Percentiles rank a stretch among this genome's conserved stretches.
Evolutionary conservation across 2,113 vertebrate species (phyloP).

Genomic region (Chrysemys picta): DNA sequence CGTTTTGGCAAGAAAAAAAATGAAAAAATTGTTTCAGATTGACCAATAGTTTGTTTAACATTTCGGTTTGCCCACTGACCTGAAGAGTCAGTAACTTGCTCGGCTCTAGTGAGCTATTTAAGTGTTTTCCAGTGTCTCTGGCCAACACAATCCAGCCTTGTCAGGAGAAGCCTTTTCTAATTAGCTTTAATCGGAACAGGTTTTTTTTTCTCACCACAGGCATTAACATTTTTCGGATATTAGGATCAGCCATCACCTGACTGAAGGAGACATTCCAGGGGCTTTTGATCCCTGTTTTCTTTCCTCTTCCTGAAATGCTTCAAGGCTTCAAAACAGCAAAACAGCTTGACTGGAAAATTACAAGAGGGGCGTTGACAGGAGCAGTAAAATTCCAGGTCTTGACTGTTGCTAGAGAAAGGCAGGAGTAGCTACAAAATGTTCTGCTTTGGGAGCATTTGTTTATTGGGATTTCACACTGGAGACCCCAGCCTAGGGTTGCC

Average conservation of each 20-base stretch:
- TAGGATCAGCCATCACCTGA: not conserved
- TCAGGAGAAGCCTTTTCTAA: not conserved
- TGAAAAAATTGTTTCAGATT: not conserved
- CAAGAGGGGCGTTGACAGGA: not conserved
- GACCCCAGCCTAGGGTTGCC: not conserved
- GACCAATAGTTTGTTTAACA: too few relatives aligned
- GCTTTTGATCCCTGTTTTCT: not conserved
- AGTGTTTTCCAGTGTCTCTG: accelerated
- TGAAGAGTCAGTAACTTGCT: not conserved
- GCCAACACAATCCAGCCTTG: accelerated
- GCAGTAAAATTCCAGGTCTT: slow-evolving; percentile 60
- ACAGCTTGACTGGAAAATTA: not conserved
- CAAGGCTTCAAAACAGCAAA: not conserved
- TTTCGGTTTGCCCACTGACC: not conserved
- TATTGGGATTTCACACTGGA: not conserved
- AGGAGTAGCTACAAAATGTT: not conserved
- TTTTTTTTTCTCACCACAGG: not conserved
- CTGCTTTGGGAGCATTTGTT: not conserved
- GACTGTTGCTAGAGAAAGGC: slow-evolving; percentile 19
- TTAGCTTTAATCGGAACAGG: not conserved
- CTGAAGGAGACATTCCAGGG: not conserved
- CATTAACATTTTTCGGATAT: not conserved
- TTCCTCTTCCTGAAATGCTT: slow-evolving; percentile 14
- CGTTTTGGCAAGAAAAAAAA: not conserved
- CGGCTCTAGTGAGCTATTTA: accelerated